Base-by-base conservation (phyloP, 1,140 invertebrate genomes). In the Samia ricini region DNA sequence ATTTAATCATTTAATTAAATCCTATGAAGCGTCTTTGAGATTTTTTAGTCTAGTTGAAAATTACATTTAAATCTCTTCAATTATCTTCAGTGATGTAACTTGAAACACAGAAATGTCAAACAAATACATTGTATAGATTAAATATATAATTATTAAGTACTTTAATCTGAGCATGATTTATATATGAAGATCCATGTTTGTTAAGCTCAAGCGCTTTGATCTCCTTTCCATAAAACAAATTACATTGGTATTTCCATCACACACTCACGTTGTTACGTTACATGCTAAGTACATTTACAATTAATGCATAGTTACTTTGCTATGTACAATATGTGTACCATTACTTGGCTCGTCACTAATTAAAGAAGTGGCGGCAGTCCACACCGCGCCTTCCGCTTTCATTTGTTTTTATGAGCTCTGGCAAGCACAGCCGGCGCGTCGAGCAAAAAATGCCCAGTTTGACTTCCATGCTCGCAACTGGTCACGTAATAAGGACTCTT, bases 401-500 rank as follows among this genome's bases (percentile, higher is more conserved):
- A 57, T 57, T 57, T 36, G 56, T 57, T 57, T 57, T 57, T 57
- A 57, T 36, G 26, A 57, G 52, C 52, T 7, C 23, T 18, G 56
- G 33, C 56, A 20, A 36, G 29, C 52, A 22, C 21, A 24, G 21
- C 20, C 52, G 56, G 26, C 56, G 56, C 6, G 29, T 29, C 29
- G n/a, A n/a, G 56, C 26, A 57, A 57, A 57, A 56, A 57, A 36
- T 29, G 22, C 22, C 50, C 50, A 52, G 50, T 52, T 52, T 52
- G 33, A 42, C 33, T 42, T 42, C 33, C 33, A 42, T 42, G 4
- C 33, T 42, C 33, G 33, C 33, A 42, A 42, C 33, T 42, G 33
- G 33, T 42, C 33, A 42, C 33, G 33, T 42, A 42, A 42, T 42
- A 42, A 42, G 33, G 33, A 42, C 12, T n/a, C n/a, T 42, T 42